A percentile compares a stretch with the other conserved stretches of the same genome.
Evolutionary conservation across 1,140 invertebrate genomes (phyloP).

Genomic region (Drosophila miranda): DNA sequence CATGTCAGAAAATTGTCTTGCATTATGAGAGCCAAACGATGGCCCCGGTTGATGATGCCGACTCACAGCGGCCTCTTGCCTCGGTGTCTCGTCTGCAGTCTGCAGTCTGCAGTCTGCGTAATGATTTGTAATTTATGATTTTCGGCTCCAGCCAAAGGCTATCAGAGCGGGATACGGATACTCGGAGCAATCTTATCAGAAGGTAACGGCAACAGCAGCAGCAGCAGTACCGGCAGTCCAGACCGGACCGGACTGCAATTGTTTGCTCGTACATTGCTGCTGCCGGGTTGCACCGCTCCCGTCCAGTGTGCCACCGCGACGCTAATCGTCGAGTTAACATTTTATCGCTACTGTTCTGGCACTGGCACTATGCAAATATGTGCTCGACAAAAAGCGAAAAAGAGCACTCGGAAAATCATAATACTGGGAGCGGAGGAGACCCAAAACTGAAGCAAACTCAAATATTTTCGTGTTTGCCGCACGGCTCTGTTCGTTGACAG

Average conservation of each 20-base stretch:
- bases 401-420: slow-evolving; percentile 36
- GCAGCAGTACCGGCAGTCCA: slow-evolving; percentile 20
- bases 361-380: slow-evolving; percentile 79
- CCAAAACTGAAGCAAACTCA: slow-evolving; percentile 60
- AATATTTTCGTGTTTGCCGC: slow-evolving; percentile 73
- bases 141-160: slow-evolving; percentile 65
- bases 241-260: slow-evolving; percentile 55
- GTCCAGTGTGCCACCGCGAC: slow-evolving; percentile 23
- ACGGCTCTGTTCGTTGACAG: slow-evolving; percentile 70
- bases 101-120: slow-evolving; percentile 50
- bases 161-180: slow-evolving; percentile 26
- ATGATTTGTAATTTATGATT: slow-evolving; percentile 80
- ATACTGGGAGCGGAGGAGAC: slow-evolving; percentile 13
- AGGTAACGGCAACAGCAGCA: slow-evolving; percentile 11
- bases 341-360: slow-evolving; percentile 81
- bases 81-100: slow-evolving; percentile 19
- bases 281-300: slow-evolving; percentile 15
- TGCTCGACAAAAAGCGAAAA: slow-evolving; percentile 45
- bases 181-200: slow-evolving; percentile 57
- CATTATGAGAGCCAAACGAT: slow-evolving; percentile 48
- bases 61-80: slow-evolving; percentile 11
- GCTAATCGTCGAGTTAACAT: slow-evolving; percentile 79
- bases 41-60: slow-evolving; percentile 46
- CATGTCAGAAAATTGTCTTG: slow-evolving; percentile 70
- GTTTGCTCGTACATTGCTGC: slow-evolving; percentile 47